A percentile compares a stretch with the other conserved stretches of the same genome.
Evolutionary conservation across 2,113 vertebrate species (phyloP).

Genomic region (cattle (Bos taurus)): DNA sequence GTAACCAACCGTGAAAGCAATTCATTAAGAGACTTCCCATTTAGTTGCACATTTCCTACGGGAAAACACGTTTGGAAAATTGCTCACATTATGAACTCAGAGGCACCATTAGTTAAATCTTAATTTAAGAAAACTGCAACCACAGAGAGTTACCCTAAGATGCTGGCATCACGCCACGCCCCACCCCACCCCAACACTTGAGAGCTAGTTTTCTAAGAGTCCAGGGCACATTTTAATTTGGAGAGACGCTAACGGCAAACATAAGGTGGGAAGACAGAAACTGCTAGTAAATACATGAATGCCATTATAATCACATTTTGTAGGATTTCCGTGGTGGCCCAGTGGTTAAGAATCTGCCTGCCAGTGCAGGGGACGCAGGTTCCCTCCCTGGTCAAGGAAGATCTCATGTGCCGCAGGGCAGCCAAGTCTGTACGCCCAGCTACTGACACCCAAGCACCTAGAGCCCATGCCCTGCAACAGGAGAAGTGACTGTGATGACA

Average conservation of each 20-base stretch:
- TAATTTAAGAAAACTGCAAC: background rate
- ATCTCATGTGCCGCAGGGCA: accelerated
- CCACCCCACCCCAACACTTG: too few relatives aligned
- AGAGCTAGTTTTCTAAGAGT: background rate
- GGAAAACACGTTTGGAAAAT: background rate
- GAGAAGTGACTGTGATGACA: background rate
- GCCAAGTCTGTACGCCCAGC: background rate
- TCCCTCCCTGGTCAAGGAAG: background rate
- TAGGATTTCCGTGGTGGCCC: background rate
- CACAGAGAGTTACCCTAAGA: background rate
- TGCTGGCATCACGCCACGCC: background rate
- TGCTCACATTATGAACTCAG: background rate
- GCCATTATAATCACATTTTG: background rate
- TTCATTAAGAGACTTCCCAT: background rate
- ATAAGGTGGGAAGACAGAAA: background rate
- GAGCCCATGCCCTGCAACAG: background rate
- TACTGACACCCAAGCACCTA: background rate
- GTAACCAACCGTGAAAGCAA: conserved; percentile 14
- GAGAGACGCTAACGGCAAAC: background rate
- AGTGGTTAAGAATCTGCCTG: background rate
- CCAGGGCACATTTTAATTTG: background rate
- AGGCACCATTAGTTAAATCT: background rate
- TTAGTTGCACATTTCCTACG: background rate
- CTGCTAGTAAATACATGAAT: background rate
- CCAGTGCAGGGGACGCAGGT: background rate